phyloP scores from a whole-genome alignment of 2,888 invertebrate species.

The Acleris laterana region DNA sequence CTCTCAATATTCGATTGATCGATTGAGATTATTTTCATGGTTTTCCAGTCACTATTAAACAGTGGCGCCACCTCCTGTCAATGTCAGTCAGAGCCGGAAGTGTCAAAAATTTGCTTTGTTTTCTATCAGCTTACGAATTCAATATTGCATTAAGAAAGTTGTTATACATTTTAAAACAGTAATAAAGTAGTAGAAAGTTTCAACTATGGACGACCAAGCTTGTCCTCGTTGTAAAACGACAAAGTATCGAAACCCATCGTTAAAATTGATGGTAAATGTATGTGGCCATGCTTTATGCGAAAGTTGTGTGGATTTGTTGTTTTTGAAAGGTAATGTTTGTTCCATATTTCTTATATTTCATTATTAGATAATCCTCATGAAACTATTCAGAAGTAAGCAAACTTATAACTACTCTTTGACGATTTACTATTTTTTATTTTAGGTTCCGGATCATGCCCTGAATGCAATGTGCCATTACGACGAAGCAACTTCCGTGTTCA shows the following conservation, averaged over 20 bases:
- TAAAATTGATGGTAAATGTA: constrained; percentile 98
- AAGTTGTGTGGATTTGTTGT: constrained; percentile 97
- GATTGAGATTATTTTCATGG: too few species aligned
- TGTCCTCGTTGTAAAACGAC: constrained; percentile 98
- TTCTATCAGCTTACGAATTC: constrained; percentile 6
- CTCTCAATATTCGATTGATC: too few species aligned
- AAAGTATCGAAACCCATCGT: constrained; percentile 97
- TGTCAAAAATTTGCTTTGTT: constrained; percentile 27
- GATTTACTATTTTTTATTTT: constrained; percentile 69
- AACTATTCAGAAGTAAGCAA: neutral
- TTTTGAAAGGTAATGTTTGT: constrained; percentile 91
- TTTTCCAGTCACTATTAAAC: too few species aligned
- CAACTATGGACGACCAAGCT: constrained; percentile 90
- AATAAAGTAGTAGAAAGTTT: neutral
- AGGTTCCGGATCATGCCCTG: constrained; percentile 97
- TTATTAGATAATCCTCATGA: neutral
- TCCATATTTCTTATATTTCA: neutral
- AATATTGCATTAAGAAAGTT: constrained; percentile 5
- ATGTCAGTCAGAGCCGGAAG: neutral
- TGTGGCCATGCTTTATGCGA: constrained; percentile 99
- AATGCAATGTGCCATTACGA: constrained; percentile 94
- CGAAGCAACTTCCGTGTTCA: constrained; percentile 96
- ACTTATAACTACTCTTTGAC: neutral
- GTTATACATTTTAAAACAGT: neutral
- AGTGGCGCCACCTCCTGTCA: constrained; percentile 3